A percentile compares a stretch with the other conserved stretches of the same genome.
phyloP scores from a whole-genome alignment of 2,113 vertebrate species.

The Heteronetta atricapilla region DNA sequence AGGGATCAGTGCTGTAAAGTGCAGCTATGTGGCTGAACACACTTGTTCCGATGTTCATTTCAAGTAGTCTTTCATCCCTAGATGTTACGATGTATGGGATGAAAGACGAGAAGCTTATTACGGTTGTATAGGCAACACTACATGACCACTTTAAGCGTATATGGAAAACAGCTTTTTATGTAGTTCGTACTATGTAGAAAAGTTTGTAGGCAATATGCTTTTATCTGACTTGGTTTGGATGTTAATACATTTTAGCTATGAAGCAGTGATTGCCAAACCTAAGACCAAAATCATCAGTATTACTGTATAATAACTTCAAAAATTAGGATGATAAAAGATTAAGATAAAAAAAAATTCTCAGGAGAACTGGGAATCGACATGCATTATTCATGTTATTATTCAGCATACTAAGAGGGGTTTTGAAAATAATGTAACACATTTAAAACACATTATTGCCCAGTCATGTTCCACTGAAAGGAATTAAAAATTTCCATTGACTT shows the following conservation, averaged over 20 bases:
- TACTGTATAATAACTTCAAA: not conserved
- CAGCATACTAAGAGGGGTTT: not conserved
- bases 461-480: not conserved
- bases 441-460: not conserved
- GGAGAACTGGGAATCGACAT: not conserved
- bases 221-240: not conserved
- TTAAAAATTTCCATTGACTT: not conserved
- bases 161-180: constrained; percentile 18
- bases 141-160: not conserved
- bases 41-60: not conserved
- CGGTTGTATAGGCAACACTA: not conserved
- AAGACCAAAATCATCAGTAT: constrained; percentile 9
- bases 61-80: constrained; percentile 38
- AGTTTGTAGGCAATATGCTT: not conserved
- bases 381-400: not conserved
- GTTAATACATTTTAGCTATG: not conserved
- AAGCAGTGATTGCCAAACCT: not conserved
- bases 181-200: not conserved
- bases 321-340: not conserved
- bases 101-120: constrained; percentile 3
- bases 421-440: not conserved
- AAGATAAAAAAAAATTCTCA: not conserved
- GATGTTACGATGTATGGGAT: not conserved
- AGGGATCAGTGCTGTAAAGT: constrained; percentile 18
- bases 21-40: not conserved